Percentiles rank a stretch among this genome's conserved stretches.
phyloP scores from a whole-genome alignment of 2,113 vertebrate species.

The Rhodinocichla rosea region DNA sequence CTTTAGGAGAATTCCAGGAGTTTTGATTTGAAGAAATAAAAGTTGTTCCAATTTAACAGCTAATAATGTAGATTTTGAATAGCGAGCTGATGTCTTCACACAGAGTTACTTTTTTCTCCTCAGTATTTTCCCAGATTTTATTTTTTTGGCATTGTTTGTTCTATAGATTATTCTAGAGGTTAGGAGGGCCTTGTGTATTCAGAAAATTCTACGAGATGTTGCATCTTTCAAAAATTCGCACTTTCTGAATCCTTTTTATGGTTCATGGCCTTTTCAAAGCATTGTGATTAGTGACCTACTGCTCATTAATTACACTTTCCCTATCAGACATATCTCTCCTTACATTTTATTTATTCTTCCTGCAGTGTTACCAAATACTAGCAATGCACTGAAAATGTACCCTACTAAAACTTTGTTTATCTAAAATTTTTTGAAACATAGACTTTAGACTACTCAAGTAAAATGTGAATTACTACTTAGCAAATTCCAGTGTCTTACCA shows the following conservation, averaged over 20 bases:
- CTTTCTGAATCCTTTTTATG: background rate
- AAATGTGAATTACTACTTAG: background rate
- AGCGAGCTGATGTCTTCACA: background rate
- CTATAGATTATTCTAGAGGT: background rate
- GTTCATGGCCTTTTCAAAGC: background rate
- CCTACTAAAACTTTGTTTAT: fast-evolving
- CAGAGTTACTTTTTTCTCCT: background rate
- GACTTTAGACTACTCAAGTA: background rate
- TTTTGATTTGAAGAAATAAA: background rate
- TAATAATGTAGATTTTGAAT: background rate
- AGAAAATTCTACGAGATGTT: background rate
- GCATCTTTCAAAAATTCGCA: background rate
- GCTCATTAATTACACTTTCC: background rate
- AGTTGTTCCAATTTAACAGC: background rate
- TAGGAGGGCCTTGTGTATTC: background rate
- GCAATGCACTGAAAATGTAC: background rate
- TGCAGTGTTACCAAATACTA: background rate
- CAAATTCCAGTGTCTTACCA: background rate
- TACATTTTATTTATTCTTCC: background rate
- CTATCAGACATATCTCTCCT: background rate
- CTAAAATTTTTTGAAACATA: background rate
- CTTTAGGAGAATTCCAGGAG: background rate
- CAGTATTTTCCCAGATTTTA: background rate
- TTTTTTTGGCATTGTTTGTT: background rate
- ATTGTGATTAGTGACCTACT: background rate